Base-by-base conservation (phyloP, 30 jellyfish, hydroid and myxozoan species). In the Turritopsis dohrnii region DNA sequence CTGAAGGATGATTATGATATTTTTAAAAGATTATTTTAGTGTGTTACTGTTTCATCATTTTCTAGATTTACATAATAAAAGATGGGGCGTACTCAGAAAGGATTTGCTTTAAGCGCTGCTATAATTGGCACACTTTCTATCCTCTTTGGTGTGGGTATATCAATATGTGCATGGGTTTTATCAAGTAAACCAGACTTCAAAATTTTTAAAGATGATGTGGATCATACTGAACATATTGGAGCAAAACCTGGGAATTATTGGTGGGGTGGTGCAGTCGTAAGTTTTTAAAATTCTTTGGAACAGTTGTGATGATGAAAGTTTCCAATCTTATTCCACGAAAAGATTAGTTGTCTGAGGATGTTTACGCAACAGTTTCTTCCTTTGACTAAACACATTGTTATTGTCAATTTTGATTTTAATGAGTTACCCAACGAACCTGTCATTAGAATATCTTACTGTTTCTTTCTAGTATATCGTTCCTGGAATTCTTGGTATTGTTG, bases 61-160 rank as follows among this genome's bases (percentile, higher is more conserved):
- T 19, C n/a, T n/a, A n/a, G n/a, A n/a, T 69, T 69, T 69, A 69
- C 31, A 7, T 23, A 60, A 60, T 18, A 60, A 60, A 23, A 23
- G 30, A 77, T 77, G 85, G 85, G 85, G 7, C 71, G 53, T 26
- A 77, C 29, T 77, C 85, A 77, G 53, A 77, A 77, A 77, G 85
- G 85, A 18, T 77, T 77, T 77, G 85, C 85, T 17, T 77, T 77
- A 77, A 77, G 73, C 28, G 53, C 71, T 13, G 85, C 85, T 26
- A 29, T 77, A 22, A 19, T 53, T 1, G 72, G 85, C 66, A 18
- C 71, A 5, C 13, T 77, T 16, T 77, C 24, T 25, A 28, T 77
- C 18, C 28, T 77, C 27, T 77, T 25, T 77, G 85, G 85, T 20
- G 8, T 77, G 1, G 13, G 23, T 26, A 16, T 28, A 22, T 24